Base-by-base conservation (phyloP, 1,140 invertebrate genomes). In the Magallana angulata region DNA sequence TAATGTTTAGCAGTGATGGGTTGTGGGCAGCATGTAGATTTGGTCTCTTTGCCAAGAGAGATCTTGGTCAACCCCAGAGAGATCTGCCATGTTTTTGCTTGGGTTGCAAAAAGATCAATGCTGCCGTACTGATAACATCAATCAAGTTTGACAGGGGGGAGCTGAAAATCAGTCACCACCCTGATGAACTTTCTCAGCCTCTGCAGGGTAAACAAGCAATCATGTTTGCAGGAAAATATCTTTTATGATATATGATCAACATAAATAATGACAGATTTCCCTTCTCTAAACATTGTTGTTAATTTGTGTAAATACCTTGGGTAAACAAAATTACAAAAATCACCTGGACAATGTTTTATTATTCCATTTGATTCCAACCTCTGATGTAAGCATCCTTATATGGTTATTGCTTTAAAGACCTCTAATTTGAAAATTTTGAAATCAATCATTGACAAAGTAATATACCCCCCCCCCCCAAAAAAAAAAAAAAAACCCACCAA, bases 131-230 rank as follows among this genome's bases (percentile, higher is more conserved):
- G 68, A 76, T 76, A 76, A 1, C 68, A 76, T 76, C 68, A 76
- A 76, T 76, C 24, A 76, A 8, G 36, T 76, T 76, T 76, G 68
- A 76, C 68, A 76, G 68, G 24, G 24, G 6, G 36, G 18, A 30
- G 68, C 68, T 76, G 11, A 30, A 12, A 76, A 36, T 76, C 9
- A 18, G 24, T 76, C 36, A 76, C 68, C 68, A 76, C 68, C 68
- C 68, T 76, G 68, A 8, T 76, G 68, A 76, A 76, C 68, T 76
- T 30, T 76, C 68, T 76, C 12, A 30, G 68, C 68, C 30, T 30
- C 36, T 24, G 9, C 30, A 30, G 68, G 11, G 68, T 76, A 76
- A 76, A 76, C 68, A 76, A 30, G 68, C 68, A 8, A 76, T 48
- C 36, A 12, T 30, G 24, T 76, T 76, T 76, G 24, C 14, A 76